phyloP scores from a whole-genome alignment of 2,113 vertebrate species.

The Cheirogaleus medius region DNA sequence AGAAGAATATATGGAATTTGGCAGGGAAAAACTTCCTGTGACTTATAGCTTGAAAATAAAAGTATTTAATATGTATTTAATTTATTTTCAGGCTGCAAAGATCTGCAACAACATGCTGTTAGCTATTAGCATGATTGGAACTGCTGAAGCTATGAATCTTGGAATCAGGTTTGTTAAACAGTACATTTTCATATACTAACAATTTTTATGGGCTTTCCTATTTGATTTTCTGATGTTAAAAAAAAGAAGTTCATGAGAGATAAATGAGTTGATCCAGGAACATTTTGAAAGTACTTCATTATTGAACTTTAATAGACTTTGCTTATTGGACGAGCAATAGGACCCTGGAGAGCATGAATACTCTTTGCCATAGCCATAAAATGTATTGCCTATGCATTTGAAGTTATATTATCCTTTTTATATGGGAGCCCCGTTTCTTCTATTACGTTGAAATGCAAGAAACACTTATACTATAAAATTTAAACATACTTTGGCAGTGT shows the following conservation, averaged over 20 bases:
- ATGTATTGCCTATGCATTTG: constrained; percentile 51
- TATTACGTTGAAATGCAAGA: constrained; percentile 46
- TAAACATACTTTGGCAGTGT: constrained; percentile 50
- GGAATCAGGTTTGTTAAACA: constrained; percentile 93
- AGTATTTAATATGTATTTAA: constrained; percentile 56
- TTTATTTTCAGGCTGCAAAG: constrained; percentile 93
- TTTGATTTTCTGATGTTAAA: constrained; percentile 52
- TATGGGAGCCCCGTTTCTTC: constrained; percentile 61
- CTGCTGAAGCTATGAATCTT: constrained; percentile 98
- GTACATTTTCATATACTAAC: constrained; percentile 63
- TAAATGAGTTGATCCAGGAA: constrained; percentile 61
- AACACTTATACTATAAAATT: constrained; percentile 68
- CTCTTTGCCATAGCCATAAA: constrained; percentile 47
- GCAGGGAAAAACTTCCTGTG: constrained; percentile 6
- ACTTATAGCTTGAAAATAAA: neutral
- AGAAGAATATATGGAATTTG: neutral
- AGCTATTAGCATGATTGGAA: constrained; percentile 98
- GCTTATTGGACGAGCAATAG: constrained; percentile 57
- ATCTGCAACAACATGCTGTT: constrained; percentile 99
- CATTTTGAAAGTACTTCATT: constrained; percentile 58
- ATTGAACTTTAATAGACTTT: constrained; percentile 62
- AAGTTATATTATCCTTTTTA: constrained; percentile 58
- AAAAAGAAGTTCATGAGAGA: constrained; percentile 44
- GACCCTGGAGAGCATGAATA: constrained; percentile 44
- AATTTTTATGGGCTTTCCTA: constrained; percentile 58